Evolutionary conservation across 2,888 invertebrate genomes (phyloP).

Genomic region (Anodontia alba): DNA sequence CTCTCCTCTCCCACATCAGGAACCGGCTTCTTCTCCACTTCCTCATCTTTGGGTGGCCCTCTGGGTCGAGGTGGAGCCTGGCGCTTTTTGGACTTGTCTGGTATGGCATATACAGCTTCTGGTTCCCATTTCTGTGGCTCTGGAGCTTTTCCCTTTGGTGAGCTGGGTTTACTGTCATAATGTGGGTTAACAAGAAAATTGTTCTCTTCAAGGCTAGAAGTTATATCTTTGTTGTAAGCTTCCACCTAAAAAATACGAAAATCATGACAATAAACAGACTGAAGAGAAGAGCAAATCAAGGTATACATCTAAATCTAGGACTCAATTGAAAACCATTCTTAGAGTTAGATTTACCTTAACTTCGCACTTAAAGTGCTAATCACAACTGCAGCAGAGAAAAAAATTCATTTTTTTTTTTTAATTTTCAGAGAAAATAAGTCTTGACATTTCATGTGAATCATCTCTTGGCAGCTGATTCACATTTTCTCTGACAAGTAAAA

Average conservation of each 20-base stretch:
- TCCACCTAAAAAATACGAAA: slow-evolving; percentile 55
- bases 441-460: too few relatives aligned
- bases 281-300: too few relatives aligned
- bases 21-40: neutral
- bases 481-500: too few relatives aligned
- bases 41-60: neutral
- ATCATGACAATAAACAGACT: slow-evolving; percentile 11
- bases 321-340: too few relatives aligned
- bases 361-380: too few relatives aligned
- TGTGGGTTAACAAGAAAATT: slow-evolving; percentile 21
- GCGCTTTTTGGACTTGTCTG: neutral
- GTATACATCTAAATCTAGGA: too few relatives aligned
- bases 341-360: too few relatives aligned
- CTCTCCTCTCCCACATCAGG: slow-evolving; percentile 71
- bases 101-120: neutral
- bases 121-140: neutral
- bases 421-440: too few relatives aligned
- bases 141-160: slow-evolving; percentile 12
- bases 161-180: neutral
- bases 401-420: too few relatives aligned
- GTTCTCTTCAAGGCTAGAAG: slow-evolving; percentile 26
- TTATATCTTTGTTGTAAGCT: slow-evolving; percentile 45
- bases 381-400: too few relatives aligned
- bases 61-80: neutral
- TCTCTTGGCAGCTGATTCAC: too few relatives aligned